Conservation (phyloP, 2,888 invertebrate species). For the Scaptomyza reducta region DNA sequence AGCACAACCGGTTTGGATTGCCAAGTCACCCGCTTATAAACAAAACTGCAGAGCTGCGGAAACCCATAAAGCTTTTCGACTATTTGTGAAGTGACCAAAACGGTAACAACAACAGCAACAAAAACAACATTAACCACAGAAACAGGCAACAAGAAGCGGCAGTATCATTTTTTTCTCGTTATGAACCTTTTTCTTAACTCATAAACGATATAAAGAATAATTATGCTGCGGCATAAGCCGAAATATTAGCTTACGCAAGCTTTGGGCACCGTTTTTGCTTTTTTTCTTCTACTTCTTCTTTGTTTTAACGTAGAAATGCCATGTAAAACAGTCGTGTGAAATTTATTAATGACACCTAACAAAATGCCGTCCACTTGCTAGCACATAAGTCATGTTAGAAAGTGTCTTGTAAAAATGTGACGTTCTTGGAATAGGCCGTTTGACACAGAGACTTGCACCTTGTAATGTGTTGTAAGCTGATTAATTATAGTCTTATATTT, state of each 20-base stretch:
- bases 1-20: constrained; percentile 73
- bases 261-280: neutral
- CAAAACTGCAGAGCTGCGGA: constrained; percentile 65
- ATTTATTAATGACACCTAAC: constrained; percentile 60
- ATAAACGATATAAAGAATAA: constrained; percentile 75
- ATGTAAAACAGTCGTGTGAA: constrained; percentile 76
- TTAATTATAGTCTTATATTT: constrained; percentile 29
- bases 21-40: constrained; percentile 77
- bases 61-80: constrained; percentile 73
- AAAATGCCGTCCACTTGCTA: constrained; percentile 35
- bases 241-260: constrained; percentile 71
- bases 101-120: constrained; percentile 66
- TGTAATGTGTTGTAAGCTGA: constrained; percentile 72
- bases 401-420: constrained; percentile 48
- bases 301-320: constrained; percentile 56
- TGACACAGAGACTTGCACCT: constrained; percentile 35
- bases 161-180: constrained; percentile 13
- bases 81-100: constrained; percentile 77
- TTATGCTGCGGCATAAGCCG: constrained; percentile 70
- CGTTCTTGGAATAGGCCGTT: constrained; percentile 61
- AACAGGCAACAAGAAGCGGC: constrained; percentile 38
- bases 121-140: constrained; percentile 24
- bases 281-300: constrained; percentile 1
- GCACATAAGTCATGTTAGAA: constrained; percentile 62
- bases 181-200: constrained; percentile 41